Percentiles rank a stretch among this genome's conserved stretches.
Evolutionary conservation across 2,113 vertebrate genomes (phyloP).

Genomic region (Macrotus californicus): DNA sequence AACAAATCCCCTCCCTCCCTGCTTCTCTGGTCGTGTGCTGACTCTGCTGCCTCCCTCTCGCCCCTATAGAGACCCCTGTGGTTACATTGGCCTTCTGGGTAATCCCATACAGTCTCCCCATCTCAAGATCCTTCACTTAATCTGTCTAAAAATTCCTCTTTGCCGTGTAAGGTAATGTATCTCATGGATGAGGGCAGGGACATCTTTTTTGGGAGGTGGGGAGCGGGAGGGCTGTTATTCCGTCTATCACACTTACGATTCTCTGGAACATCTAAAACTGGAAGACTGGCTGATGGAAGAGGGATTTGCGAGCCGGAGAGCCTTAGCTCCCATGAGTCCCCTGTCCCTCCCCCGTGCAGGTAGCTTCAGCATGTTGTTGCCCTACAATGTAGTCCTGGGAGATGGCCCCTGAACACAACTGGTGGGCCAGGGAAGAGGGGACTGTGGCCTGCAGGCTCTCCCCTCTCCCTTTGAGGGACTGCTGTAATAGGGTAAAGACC

Average conservation of each 20-base stretch:
- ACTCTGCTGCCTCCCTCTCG: neutral
- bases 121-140: neutral
- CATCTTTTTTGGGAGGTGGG: neutral
- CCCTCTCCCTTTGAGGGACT: neutral
- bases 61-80: neutral
- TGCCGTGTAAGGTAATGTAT: neutral
- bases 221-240: neutral
- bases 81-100: neutral
- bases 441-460: neutral
- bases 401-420: neutral
- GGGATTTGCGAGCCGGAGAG: neutral
- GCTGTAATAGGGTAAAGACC: fast-evolving
- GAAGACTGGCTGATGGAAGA: neutral
- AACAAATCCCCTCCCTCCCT: neutral
- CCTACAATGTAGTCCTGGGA: neutral
- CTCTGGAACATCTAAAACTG: neutral
- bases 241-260: neutral
- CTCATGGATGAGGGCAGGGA: neutral
- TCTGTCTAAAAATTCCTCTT: neutral
- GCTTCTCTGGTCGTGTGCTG: neutral
- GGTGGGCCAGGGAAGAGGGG: neutral
- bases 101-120: neutral
- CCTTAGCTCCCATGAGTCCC: neutral
- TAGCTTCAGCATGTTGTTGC: neutral
- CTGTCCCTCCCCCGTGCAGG: neutral